phyloP scores from a whole-genome alignment of 2,797 vertebrate genomes.

The Melanotaenia maccullochi region DNA sequence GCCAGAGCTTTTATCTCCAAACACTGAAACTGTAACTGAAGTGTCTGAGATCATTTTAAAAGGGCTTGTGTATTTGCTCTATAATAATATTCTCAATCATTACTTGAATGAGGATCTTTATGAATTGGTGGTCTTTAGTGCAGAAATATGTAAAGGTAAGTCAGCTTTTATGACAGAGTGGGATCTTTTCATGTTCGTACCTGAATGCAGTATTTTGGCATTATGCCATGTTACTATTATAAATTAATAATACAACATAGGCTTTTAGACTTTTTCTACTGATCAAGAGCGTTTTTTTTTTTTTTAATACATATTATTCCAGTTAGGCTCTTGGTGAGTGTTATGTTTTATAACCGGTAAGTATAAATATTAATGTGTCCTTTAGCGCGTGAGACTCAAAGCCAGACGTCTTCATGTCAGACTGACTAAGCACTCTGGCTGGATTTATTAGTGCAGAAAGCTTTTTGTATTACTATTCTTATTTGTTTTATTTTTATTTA shows the following conservation, averaged over 20 bases:
- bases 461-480: not conserved
- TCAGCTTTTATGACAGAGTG: not conserved
- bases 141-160: not conserved
- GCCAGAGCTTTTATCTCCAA: too few species aligned
- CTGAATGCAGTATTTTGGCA: slow-evolving; percentile 1
- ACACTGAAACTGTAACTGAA: too few species aligned
- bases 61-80: not conserved
- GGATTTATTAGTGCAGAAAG: slow-evolving; percentile 20
- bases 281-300: not conserved
- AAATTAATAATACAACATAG: slow-evolving; percentile 5
- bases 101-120: not conserved
- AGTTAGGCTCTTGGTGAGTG: slow-evolving; percentile 1
- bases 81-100: not conserved
- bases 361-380: slow-evolving; percentile 14
- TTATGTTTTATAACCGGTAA: not conserved
- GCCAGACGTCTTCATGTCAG: slow-evolving; percentile 21
- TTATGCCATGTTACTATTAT: slow-evolving; percentile 2
- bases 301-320: not conserved
- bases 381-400: slow-evolving; percentile 2
- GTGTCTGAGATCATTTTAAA: not conserved
- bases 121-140: not conserved
- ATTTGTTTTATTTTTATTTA: too few species aligned
- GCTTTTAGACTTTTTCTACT: slow-evolving; percentile 12
- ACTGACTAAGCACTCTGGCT: not conserved
- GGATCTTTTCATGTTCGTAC: not conserved